Conservation (phyloP, 1,140 invertebrate genomes). For the Aphis craccivora region DNA sequence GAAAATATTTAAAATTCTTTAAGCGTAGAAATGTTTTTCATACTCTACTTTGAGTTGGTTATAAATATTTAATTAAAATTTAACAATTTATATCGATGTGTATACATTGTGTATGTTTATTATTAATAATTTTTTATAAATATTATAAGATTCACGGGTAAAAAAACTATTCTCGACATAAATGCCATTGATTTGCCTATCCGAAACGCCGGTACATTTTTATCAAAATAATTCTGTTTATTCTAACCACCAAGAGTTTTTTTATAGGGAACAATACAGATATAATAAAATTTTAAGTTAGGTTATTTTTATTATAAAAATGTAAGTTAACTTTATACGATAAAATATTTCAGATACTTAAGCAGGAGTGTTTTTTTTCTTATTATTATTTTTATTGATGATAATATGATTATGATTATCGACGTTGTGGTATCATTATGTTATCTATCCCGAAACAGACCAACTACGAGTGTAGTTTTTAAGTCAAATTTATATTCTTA, state of each 20-base stretch:
- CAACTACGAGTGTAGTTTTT: not conserved
- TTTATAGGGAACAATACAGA: not conserved
- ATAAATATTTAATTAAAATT: not conserved
- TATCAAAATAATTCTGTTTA: not conserved
- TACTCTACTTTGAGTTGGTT: not conserved
- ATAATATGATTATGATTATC: not conserved
- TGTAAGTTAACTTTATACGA: not conserved
- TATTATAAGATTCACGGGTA: not conserved
- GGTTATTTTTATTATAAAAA: not conserved
- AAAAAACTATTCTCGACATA: not conserved
- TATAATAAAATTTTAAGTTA: not conserved
- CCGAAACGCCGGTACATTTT: not conserved
- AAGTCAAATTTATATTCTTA: not conserved
- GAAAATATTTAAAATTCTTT: not conserved
- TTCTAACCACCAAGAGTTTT: not conserved
- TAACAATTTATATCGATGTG: not conserved
- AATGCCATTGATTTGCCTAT: slow-evolving; percentile 7
- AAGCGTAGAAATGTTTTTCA: not conserved
- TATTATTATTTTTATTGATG: not conserved
- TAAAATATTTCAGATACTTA: not conserved
- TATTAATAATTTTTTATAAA: not conserved
- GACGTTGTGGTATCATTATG: not conserved
- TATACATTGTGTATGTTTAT: not conserved
- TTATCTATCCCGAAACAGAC: slow-evolving; percentile 18
- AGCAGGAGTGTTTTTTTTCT: not conserved